A percentile compares a stretch with the other conserved stretches of the same genome.
These are phyloP conservation scores for Xenopus borealis DNA, from an alignment of 2,113 vertebrate species.

Conservation along the genomic window DNA sequence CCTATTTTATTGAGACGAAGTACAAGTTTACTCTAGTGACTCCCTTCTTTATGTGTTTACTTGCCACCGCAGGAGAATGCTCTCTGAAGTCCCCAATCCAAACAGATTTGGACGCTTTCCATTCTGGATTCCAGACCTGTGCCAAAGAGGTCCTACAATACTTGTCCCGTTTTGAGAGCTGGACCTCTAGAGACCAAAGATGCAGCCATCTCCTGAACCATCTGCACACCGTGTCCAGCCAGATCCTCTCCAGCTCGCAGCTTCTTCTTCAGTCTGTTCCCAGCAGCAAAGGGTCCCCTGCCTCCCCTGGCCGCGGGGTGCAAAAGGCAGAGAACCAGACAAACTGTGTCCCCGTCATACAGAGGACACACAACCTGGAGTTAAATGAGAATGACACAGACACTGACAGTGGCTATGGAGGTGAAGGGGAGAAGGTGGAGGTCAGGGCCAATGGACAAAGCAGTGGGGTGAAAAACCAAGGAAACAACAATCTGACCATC, in stretches of 20 bases:
- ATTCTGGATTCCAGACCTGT: constrained; percentile 91
- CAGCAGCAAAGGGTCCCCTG: constrained; percentile 54
- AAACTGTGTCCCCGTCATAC: constrained; percentile 94
- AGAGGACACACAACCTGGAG: constrained; percentile 85
- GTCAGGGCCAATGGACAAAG: constrained; percentile 57
- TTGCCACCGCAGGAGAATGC: constrained; percentile 72
- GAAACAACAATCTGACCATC: constrained; percentile 55
- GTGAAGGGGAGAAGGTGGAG: constrained; percentile 76
- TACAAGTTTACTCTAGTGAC: not conserved
- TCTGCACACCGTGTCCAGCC: constrained; percentile 81
- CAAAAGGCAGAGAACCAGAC: constrained; percentile 74
- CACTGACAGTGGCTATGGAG: constrained; percentile 94
- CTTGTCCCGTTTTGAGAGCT: constrained; percentile 85
- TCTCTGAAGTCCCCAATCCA: constrained; percentile 80
- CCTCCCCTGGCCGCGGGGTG: constrained; percentile 55
- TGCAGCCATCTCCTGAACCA: constrained; percentile 86
- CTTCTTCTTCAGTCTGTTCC: constrained; percentile 67
- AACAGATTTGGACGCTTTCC: constrained; percentile 87
- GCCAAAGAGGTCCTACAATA: constrained; percentile 94
- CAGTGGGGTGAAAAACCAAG: constrained; percentile 49
- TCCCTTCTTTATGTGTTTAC: constrained; percentile 31
- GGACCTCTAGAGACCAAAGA: constrained; percentile 84
- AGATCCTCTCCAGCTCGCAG: constrained; percentile 70
- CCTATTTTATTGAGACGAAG: not conserved
- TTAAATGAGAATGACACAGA: constrained; percentile 89